Base-by-base conservation (phyloP, 2,888 invertebrate genomes). In the Conistra vaccinii region DNA sequence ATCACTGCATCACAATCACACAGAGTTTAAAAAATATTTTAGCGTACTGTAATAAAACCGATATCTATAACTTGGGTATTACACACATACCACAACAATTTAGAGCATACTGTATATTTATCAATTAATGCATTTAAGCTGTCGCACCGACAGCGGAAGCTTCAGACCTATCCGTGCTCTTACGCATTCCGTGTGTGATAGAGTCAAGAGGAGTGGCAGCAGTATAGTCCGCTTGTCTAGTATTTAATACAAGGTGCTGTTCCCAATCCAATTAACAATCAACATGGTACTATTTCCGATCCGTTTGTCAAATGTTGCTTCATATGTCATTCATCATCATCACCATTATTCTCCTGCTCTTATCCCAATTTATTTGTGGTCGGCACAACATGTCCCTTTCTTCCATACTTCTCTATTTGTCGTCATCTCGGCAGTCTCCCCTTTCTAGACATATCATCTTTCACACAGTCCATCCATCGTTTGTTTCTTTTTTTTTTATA, bases 171-270 rank as follows among this genome's bases (percentile, higher is more conserved):
- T n/a, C 35, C 26, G 2, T 42, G 23, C 23, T 29, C 45, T 45
- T 20, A 66, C 17, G n/a, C 20, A 58, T 45, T 74, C 20, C 14
- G 20, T 74, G 14, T 29, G 35, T 73, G 14, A 20, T 29, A 29
- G 6, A 55, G n/a, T 60, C 51, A 39, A 48, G 9, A 55, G 32
- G 12, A 4, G 17, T 7, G 4, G 17, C 1, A 32, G 3, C 35
- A 69, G 35, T 7, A 32, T 14, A 42, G 12, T 26, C 35, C 12
- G 70, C 70, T 55, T 45, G 14, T 51, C 20, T n/a, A 48, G 5
- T 42, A 39, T 39, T 26, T 51, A 42, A 17, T 14, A 73, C 0
- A 72, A 48, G 29, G n/a, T 42, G 29, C 51, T 32, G 10, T 60
- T 20, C 20, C 48, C 39, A 39, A 26, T 51, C 20, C 5, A 9